Evolutionary conservation across 2,888 invertebrate species (phyloP).

Genomic region (Folsomia candida): DNA sequence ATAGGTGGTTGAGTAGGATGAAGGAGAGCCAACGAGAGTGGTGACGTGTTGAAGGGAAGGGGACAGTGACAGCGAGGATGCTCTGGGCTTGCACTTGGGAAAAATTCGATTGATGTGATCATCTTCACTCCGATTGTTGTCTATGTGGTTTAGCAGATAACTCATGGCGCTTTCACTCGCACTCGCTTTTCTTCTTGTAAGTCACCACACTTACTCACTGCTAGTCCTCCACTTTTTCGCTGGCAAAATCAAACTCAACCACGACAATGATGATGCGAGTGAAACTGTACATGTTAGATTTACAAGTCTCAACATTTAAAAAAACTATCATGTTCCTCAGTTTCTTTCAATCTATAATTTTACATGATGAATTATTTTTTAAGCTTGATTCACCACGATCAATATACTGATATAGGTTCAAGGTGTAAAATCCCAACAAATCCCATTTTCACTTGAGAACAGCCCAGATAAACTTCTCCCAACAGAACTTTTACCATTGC

Average conservation of each 20-base stretch:
- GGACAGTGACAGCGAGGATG: constrained; percentile 43
- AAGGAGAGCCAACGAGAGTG: background rate
- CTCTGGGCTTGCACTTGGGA: constrained; percentile 78
- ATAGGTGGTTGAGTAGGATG: background rate
- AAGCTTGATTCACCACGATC: too few species aligned
- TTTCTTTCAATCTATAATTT: background rate
- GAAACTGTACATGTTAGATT: background rate
- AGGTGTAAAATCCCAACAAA: too few species aligned
- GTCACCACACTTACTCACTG: constrained; percentile 1
- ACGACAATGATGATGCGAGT: too few species aligned
- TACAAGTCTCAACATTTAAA: background rate
- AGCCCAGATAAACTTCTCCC: too few species aligned
- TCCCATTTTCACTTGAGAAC: too few species aligned
- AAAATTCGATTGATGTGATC: constrained; percentile 81
- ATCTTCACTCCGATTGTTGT: constrained; percentile 54
- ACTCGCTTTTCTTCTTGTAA: constrained; percentile 5
- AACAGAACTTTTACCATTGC: background rate
- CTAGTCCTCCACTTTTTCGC: background rate
- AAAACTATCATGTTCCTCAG: background rate
- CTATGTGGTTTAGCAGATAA: constrained; percentile 54
- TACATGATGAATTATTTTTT: too few species aligned
- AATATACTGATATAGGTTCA: too few species aligned
- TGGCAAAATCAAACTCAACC: too few species aligned
- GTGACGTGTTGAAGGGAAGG: constrained; percentile 34
- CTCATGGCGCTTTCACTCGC: constrained; percentile 51